Evolutionary conservation across 2,797 vertebrate genomes (phyloP).

Genomic region (Stomatorhinus walkeri): DNA sequence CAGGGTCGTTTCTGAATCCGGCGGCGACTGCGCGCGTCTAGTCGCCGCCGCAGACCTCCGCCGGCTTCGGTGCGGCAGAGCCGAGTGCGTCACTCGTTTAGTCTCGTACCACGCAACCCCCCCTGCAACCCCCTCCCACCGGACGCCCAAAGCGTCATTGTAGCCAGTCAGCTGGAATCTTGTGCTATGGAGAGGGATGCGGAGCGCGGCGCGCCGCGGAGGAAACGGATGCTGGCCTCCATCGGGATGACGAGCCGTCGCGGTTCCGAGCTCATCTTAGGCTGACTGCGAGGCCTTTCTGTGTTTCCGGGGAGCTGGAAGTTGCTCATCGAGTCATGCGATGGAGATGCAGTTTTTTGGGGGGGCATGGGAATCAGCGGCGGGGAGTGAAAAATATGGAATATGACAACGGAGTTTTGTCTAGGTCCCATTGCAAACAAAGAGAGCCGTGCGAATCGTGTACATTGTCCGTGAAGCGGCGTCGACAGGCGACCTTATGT

Average conservation of each 20-base stretch:
- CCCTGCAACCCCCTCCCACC: slow-evolving; percentile 28
- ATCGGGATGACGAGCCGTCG: neutral
- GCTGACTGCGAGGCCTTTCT: neutral
- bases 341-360: neutral
- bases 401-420: neutral
- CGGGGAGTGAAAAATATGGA: neutral
- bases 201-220: neutral
- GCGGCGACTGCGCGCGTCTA: neutral
- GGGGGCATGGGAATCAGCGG: neutral
- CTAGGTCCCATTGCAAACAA: slow-evolving; percentile 74
- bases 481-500: neutral
- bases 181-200: slow-evolving; percentile 15
- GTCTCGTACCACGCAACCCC: neutral
- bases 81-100: slow-evolving; percentile 6
- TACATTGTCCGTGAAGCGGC: slow-evolving; percentile 44
- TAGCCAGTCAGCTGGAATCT: slow-evolving; percentile 25
- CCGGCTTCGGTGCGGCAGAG: neutral
- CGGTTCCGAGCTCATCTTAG: neutral
- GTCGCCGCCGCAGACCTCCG: neutral
- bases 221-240: neutral
- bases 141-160: slow-evolving; percentile 57
- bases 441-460: slow-evolving; percentile 61
- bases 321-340: neutral
- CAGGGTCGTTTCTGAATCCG: neutral
- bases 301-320: neutral